Base-by-base conservation (phyloP, 2,888 invertebrate genomes). In the Pocota personata region DNA sequence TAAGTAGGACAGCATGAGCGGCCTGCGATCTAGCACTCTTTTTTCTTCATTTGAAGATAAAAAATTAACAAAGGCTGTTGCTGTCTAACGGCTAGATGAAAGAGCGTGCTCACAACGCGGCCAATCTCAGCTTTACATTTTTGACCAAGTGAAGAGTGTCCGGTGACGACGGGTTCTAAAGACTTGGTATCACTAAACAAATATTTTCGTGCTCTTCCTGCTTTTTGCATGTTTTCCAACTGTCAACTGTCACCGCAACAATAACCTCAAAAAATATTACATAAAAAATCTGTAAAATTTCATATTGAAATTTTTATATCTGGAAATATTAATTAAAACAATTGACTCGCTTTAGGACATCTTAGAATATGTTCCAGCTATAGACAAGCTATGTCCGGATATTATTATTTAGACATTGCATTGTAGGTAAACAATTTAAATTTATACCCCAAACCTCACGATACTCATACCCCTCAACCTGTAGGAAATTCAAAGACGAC, bases 361-460 rank as follows among this genome's bases (percentile, higher is more conserved):
- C 46, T 24, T 3, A 12, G 16, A 67, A 50, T 8, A 71, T 72
- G 64, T 30, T n/a, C 21, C 21, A 12, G 12, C 19, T 2, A 62
- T 87, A 83, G 88, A 84, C 76, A 87, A 88, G 88, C 87, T 88
- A 93, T 93, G 93, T 90, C 89, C 82, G 89, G 88, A 88, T 93
- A 93, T 90, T 93, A 92, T 90, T 94, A 94, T 89, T 90, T 94
- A 89, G 94, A 94, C 89, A 91, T 94, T 71, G 91, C 93, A 90
- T 91, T 94, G 94, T 94, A 92, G 94, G 94, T 93, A 87, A 78
- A 80, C 3, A 66, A 19, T 58, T 0, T 0, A 52, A 64, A 72
- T 57, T 79, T 48, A 40, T 5, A 30, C 55, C 72, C 67, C 66
- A 80, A 30, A n/a, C 6, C n/a, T 35, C 66, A 76, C 60, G 14